A percentile compares a stretch with the other conserved stretches of the same genome.
These are phyloP conservation scores for Iguana delicatissima DNA, from an alignment of 2,797 vertebrate genomes.

Conservation along the genomic window DNA sequence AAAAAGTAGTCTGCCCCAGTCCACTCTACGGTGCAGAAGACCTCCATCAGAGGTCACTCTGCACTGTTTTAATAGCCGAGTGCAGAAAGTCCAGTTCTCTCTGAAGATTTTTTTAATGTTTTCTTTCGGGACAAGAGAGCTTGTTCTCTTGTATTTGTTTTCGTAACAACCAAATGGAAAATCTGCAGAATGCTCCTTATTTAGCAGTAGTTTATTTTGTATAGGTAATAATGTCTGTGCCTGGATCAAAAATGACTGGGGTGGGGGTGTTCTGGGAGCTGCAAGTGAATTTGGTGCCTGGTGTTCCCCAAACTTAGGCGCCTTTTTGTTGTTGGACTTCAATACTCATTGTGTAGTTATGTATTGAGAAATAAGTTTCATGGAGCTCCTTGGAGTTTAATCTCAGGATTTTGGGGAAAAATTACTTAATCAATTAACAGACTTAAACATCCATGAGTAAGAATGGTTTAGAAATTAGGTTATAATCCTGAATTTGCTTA, in stretches of 20 bases:
- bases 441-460: not conserved
- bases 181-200: not conserved
- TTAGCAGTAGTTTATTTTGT: not conserved
- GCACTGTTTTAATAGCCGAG: no score
- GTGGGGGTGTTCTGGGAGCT: not conserved
- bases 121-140: not conserved
- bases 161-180: not conserved
- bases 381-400: not conserved
- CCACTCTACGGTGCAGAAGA: no score
- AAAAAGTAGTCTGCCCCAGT: no score
- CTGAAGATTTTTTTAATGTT: not conserved
- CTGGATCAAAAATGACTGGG: not conserved
- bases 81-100: no score
- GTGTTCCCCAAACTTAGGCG: not conserved
- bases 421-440: not conserved
- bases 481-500: not conserved
- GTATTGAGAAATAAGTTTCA: not conserved
- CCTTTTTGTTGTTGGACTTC: not conserved
- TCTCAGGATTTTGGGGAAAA: not conserved
- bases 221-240: not conserved
- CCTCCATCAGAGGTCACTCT: no score
- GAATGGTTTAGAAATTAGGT: not conserved
- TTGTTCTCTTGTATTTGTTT: not conserved
- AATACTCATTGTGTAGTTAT: not conserved
- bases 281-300: not conserved